Conservation (phyloP, 2,888 invertebrate genomes). For the Drosophila neonasuta region DNA sequence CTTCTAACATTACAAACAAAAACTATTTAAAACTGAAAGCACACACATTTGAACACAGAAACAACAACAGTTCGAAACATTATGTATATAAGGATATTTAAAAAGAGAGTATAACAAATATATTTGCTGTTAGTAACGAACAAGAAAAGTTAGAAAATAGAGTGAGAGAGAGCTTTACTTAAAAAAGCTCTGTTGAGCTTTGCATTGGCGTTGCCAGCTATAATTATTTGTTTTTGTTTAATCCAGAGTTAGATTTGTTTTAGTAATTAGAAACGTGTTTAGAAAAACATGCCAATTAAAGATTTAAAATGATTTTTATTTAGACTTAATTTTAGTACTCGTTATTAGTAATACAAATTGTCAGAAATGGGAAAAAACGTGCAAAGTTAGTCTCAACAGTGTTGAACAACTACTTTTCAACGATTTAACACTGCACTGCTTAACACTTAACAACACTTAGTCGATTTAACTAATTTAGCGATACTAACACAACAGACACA, state of each 20-base stretch:
- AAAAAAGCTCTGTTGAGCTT: constrained; percentile 47
- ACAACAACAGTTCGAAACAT: constrained; percentile 25
- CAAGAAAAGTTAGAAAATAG: constrained; percentile 20
- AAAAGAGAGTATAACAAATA: constrained; percentile 18
- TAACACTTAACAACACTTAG: constrained; percentile 19
- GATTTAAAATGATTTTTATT: constrained; percentile 20
- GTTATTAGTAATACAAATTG: constrained; percentile 6
- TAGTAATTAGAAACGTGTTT: constrained; percentile 8
- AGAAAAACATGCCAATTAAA: constrained; percentile 62
- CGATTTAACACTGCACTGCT: constrained; percentile 29
- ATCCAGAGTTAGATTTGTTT: neutral
- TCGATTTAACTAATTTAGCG: constrained; percentile 28
- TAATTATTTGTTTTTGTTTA: constrained; percentile 1
- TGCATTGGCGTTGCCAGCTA: constrained; percentile 27
- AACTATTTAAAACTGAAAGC: constrained; percentile 18
- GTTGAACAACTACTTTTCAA: constrained; percentile 23
- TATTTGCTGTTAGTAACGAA: constrained; percentile 31
- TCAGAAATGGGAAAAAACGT: constrained; percentile 38
- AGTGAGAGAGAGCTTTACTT: constrained; percentile 29
- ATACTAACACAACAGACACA: constrained; percentile 50
- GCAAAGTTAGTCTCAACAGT: constrained; percentile 28
- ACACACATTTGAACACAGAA: constrained; percentile 38
- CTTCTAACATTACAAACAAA: neutral
- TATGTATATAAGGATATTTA: constrained; percentile 15
- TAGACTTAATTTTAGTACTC: constrained; percentile 1